These are phyloP conservation scores for Lymantria monacha DNA, from an alignment of 2,888 invertebrate genomes.

Conservation along the genomic window DNA sequence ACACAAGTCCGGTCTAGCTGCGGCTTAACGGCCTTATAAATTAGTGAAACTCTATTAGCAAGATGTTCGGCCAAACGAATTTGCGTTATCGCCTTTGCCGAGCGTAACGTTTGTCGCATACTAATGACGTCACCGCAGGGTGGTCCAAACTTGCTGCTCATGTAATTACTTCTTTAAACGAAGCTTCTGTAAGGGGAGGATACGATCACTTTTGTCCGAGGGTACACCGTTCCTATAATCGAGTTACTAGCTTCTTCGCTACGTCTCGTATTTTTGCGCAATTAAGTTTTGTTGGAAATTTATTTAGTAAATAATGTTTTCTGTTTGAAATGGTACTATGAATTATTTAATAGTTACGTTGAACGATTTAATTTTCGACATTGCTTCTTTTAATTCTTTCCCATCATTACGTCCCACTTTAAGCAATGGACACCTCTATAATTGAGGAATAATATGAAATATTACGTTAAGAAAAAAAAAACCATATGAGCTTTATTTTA, in stretches of 20 bases:
- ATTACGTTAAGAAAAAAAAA: too few relatives aligned
- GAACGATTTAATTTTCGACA: constrained; percentile 1
- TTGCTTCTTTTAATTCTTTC: too few relatives aligned
- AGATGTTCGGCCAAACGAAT: constrained; percentile 80
- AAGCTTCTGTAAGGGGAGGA: constrained; percentile 60
- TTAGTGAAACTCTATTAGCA: constrained; percentile 82
- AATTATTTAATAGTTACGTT: constrained; percentile 24
- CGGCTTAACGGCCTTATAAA: constrained; percentile 78
- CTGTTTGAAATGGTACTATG: constrained; percentile 20
- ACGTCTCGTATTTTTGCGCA: constrained; percentile 39
- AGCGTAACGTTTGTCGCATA: constrained; percentile 69
- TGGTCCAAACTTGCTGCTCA: constrained; percentile 66
- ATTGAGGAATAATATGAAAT: too few relatives aligned
- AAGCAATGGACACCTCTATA: too few relatives aligned
- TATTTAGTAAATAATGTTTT: constrained; percentile 37
- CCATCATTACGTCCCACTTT: too few relatives aligned
- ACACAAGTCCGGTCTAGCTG: constrained; percentile 57
- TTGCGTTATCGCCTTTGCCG: constrained; percentile 79
- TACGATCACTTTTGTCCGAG: constrained; percentile 65
- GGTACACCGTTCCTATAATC: constrained; percentile 61
- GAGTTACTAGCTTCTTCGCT: constrained; percentile 53
- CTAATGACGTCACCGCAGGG: constrained; percentile 60
- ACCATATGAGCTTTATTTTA: too few relatives aligned
- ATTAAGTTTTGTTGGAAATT: constrained; percentile 40
- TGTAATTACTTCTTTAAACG: constrained; percentile 80